Conservation (phyloP, 2,113 vertebrate genomes). For the Nesogale talazaci region DNA sequence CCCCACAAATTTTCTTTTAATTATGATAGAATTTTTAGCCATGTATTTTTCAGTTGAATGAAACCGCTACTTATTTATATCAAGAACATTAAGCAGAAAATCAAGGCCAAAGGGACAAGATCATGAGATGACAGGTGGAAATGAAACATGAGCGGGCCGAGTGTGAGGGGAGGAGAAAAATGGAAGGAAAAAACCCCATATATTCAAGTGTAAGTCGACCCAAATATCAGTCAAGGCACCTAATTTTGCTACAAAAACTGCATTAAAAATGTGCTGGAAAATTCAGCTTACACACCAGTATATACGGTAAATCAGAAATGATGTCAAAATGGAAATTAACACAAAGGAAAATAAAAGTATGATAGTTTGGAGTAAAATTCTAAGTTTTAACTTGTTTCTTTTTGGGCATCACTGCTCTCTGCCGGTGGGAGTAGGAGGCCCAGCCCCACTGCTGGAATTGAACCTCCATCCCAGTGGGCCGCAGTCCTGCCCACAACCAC, state of each 20-base stretch:
- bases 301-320: not conserved
- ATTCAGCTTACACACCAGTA: too few relatives aligned
- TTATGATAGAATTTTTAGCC: not conserved
- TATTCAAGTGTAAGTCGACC: too few relatives aligned
- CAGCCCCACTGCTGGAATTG: too few relatives aligned
- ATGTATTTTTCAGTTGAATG: slow-evolving; percentile 8
- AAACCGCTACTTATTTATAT: not conserved
- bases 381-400: not conserved
- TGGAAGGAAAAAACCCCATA: not conserved
- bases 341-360: not conserved
- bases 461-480: too few relatives aligned
- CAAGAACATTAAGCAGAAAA: slow-evolving; percentile 29
- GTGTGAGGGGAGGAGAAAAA: slow-evolving; percentile 22
- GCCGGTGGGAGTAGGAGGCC: too few relatives aligned
- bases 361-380: not conserved
- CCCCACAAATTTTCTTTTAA: too few relatives aligned
- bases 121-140: not conserved
- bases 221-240: too few relatives aligned
- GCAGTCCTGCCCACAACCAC: too few relatives aligned
- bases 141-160: not conserved
- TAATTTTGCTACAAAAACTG: too few relatives aligned
- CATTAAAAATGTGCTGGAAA: too few relatives aligned
- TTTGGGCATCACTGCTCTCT: too few relatives aligned
- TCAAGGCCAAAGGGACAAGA: not conserved
- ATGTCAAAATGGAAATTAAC: slow-evolving; percentile 23